Conservation (phyloP, 2,888 invertebrate species). For the Caenorhabditis imperialis region DNA sequence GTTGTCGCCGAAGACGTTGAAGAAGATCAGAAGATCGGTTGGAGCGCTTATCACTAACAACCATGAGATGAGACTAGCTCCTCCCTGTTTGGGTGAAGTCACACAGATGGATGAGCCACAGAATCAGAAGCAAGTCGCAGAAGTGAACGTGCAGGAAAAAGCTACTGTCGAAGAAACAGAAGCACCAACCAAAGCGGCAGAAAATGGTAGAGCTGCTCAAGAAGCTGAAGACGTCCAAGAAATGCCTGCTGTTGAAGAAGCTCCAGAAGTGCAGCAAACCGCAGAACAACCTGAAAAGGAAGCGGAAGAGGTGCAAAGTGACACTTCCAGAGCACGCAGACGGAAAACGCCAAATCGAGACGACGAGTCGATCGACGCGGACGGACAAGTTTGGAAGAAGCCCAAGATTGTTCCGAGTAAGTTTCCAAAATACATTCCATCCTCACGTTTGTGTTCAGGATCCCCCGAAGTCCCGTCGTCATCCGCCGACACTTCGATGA, state of each 20-base stretch:
- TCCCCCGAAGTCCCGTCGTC: no score
- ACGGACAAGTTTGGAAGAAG: conserved; percentile 42
- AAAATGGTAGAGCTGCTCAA: not conserved
- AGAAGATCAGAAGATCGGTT: conserved; percentile 29
- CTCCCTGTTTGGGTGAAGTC: conserved; percentile 3
- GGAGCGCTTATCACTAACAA: conserved; percentile 26
- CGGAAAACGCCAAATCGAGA: conserved; percentile 27
- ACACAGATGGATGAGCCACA: not conserved
- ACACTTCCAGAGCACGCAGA: conserved; percentile 11
- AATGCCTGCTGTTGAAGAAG: not conserved
- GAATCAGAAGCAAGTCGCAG: no score
- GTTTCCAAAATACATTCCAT: not conserved
- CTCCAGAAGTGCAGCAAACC: not conserved
- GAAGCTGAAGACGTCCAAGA: not conserved
- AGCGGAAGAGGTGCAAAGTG: conserved; percentile 7
- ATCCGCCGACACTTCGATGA: conserved; percentile 22
- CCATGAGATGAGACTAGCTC: conserved; percentile 31
- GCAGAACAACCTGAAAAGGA: not conserved
- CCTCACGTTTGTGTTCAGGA: conserved; percentile 3
- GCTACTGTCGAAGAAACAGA: not conserved
- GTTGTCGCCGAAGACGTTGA: conserved; percentile 44
- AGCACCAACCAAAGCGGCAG: no score
- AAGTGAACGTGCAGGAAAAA: not conserved
- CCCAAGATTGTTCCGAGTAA: conserved; percentile 25
- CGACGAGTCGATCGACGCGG: conserved; percentile 15